phyloP scores from a whole-genome alignment of 2,113 vertebrate species.

The Microtus richardsoni region DNA sequence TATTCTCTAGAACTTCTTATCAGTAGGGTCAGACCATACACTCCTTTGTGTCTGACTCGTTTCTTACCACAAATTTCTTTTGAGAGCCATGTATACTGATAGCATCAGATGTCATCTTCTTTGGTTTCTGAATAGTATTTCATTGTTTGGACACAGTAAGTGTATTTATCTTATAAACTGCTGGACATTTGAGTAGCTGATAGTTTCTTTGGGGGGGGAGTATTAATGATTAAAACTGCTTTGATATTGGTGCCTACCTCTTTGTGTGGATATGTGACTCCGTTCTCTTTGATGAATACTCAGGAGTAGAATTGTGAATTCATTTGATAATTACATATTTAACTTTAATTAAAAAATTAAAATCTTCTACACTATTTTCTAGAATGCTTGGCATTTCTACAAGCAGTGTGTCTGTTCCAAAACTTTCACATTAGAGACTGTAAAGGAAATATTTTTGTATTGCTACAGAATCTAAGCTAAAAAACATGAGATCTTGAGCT shows the following conservation, averaged over 20 bases:
- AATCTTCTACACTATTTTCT: not conserved
- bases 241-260: not conserved
- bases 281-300: not conserved
- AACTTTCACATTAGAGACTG: not conserved
- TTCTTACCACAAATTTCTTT: not conserved
- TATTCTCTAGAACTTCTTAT: not conserved
- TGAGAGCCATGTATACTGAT: not conserved
- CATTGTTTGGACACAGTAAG: not conserved
- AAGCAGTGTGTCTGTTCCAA: not conserved
- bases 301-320: not conserved
- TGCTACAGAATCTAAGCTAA: not conserved
- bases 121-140: not conserved
- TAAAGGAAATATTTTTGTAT: not conserved
- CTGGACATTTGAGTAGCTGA: not conserved
- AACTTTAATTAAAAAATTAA: not conserved
- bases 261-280: not conserved
- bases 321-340: not conserved
- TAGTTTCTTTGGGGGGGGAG: not conserved
- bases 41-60: not conserved
- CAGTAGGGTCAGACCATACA: not conserved
- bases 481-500: not conserved
- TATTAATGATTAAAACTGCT: not conserved
- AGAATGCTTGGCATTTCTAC: not conserved
- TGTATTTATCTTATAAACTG: not conserved
- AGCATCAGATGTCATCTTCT: not conserved